Conservation (phyloP, 1,140 invertebrate species). For the Tenebrio molitor region DNA sequence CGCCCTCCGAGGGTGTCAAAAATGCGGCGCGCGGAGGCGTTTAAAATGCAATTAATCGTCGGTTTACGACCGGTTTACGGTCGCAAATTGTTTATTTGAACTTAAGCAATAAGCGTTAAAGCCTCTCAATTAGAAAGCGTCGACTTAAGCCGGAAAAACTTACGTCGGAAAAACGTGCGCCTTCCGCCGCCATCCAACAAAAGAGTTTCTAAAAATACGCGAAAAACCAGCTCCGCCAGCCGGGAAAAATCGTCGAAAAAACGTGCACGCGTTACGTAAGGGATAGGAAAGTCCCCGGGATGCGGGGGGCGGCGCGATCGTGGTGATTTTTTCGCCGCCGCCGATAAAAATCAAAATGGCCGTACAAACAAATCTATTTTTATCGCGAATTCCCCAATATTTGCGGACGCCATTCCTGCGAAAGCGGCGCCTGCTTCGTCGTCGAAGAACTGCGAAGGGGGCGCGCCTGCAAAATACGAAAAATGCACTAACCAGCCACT, state of each 20-base stretch:
- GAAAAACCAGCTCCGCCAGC: not conserved
- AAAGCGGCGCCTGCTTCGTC: not conserved
- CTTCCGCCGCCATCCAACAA: too few species aligned
- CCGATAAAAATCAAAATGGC: slow-evolving; percentile 61
- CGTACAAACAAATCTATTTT: slow-evolving; percentile 64
- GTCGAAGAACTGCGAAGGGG: not conserved
- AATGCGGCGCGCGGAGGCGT: not conserved
- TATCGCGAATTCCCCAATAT: slow-evolving; percentile 57
- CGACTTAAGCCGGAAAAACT: not conserved
- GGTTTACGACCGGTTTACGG: slow-evolving; percentile 28
- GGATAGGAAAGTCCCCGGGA: slow-evolving; percentile 27
- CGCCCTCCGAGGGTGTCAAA: too few species aligned
- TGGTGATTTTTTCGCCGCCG: slow-evolving; percentile 52
- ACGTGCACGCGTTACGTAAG: slow-evolving; percentile 7
- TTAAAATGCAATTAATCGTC: slow-evolving; percentile 14
- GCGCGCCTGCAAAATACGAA: not conserved
- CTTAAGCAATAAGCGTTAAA: slow-evolving; percentile 7
- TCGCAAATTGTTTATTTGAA: slow-evolving; percentile 28
- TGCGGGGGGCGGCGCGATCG: not conserved
- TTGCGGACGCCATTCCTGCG: slow-evolving; percentile 51
- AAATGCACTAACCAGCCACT: slow-evolving; percentile 37
- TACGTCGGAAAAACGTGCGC: too few species aligned
- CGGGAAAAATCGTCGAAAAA: not conserved
- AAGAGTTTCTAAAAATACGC: too few species aligned
- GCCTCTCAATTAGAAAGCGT: not conserved